Evolutionary conservation across 2,797 vertebrate genomes (phyloP), one percentile per base, ranked within the genome.

Genomic region (Pseudomugil tenellus): DNA sequence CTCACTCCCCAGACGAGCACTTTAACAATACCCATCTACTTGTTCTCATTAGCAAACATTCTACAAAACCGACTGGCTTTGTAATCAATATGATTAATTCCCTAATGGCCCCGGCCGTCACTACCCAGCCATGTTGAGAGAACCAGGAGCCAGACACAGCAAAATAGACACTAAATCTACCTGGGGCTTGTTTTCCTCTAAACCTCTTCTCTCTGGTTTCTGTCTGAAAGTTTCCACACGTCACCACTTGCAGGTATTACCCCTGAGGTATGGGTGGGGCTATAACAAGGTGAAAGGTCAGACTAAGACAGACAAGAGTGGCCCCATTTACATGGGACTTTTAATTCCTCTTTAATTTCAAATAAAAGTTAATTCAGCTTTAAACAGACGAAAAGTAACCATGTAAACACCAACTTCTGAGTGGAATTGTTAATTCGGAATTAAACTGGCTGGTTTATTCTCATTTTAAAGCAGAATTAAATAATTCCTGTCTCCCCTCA

Each of bases 11-110:
- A 63, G 73, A 85, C 67, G 53, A 63, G 69, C 77, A 43, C 76
- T 69, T 41, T 70, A 78, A 90, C 86, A 89, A 85, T 35, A 74
- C 60, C 66, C 79, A 29, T 74, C 68, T 63, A 66, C 79, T 81
- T 66, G 77, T 74, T 83, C 78, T 84, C 72, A 89, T 92, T 90
- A 85, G 87, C 63, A 85, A 86, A 81, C 87, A 82, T 81, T 79
- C 67, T 76, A 76, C 83, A 72, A 49, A 74, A 81, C 72, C 49
- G 34, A 58, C 74, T 75, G 5, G 21, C 70, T 67, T 80, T 23
- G 66, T 81, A 87, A 92, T 91, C 89, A 72, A 92, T 91, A 89
- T 68, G 81, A 87, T 84, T 86, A 89, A 89, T 90, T 84, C 81
- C 77, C 83, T 91, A 88, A 91, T 91, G 87, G 87, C 58, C 37